Base-by-base conservation (phyloP, 1,140 invertebrate species). In the Aphelenchoides avenae region DNA sequence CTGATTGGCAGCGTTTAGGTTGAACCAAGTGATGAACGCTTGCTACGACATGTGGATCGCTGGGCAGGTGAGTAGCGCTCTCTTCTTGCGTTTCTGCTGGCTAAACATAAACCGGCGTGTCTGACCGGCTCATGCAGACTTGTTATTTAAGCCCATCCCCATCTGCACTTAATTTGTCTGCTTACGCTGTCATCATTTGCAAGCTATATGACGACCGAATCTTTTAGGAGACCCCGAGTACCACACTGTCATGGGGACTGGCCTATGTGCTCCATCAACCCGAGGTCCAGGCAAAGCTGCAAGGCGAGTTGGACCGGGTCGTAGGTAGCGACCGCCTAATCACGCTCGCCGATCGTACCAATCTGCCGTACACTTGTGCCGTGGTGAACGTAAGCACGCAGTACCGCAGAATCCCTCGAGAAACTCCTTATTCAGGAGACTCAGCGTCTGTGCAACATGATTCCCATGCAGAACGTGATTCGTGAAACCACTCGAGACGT, bases 331-430 rank as follows among this genome's bases (percentile, higher is more conserved):
- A 57, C 3, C 52, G 52, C 11, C 13, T 54, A 18, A 24, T 54
- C 18, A 57, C 52, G 1, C 22, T 26, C 4, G 11, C 18, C 6
- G 52, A 54, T 30, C 53, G 57, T 30, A 53, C 13, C 11, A 30
- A 22, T 15, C 27, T 54, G 7, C 52, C 52, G 1, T 54, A 54
- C 11, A 3, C 30, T 4, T 15, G 57, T 26, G 52, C 52, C 4
- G 52, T 54, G 3, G 39, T 54, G 13, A 60, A n/a, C 9, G 52
- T 57, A 39, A 55, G 47, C n/a, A n/a, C n/a, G n/a, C 48, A 6
- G 20, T 34, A 13, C 13, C 1, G n/a, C n/a, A n/a, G n/a, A n/a
- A n/a, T n/a, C n/a, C n/a, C 18, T 20, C 18, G 24, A 39, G 24
- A 3, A 2, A 18, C 24, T 39, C 24, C 37, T 18, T 18, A 18